These are phyloP conservation scores for Drosophila sulfurigaster DNA, from an alignment of 1,140 invertebrate species.

Conservation along the genomic window DNA sequence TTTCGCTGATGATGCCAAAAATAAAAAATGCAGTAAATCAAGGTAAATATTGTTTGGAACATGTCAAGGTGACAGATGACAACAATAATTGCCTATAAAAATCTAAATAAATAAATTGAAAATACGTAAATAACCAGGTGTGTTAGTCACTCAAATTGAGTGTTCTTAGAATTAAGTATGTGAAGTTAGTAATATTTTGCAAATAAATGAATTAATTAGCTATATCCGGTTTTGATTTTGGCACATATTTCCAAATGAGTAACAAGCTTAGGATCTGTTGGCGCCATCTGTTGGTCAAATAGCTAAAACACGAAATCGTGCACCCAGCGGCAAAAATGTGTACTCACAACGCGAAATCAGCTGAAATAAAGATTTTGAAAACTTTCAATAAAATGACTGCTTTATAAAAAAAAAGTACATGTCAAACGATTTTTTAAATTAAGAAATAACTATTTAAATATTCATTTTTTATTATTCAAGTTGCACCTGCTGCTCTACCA, in stretches of 20 bases:
- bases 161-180: slow-evolving; percentile 35
- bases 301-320: not conserved
- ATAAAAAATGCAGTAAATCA: slow-evolving; percentile 5
- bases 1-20: not conserved
- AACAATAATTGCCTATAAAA: slow-evolving; percentile 6
- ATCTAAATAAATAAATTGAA: slow-evolving; percentile 17
- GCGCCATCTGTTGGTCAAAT: slow-evolving; percentile 22
- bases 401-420: too few species aligned
- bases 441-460: too few species aligned
- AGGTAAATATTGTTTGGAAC: not conserved
- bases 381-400: not conserved
- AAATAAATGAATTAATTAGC: slow-evolving; percentile 2
- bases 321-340: not conserved
- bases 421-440: too few species aligned
- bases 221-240: slow-evolving; percentile 15
- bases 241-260: not conserved
- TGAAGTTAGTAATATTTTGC: not conserved
- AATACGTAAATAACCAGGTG: slow-evolving; percentile 15
- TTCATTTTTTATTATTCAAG: too few species aligned
- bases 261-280: slow-evolving; percentile 20
- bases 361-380: not conserved
- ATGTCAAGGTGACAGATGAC: not conserved
- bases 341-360: not conserved
- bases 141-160: slow-evolving; percentile 28
- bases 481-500: too few species aligned